These are phyloP conservation scores for Chaetogeoica ovagalla DNA, from an alignment of 2,888 invertebrate species.

Conservation along the genomic window DNA sequence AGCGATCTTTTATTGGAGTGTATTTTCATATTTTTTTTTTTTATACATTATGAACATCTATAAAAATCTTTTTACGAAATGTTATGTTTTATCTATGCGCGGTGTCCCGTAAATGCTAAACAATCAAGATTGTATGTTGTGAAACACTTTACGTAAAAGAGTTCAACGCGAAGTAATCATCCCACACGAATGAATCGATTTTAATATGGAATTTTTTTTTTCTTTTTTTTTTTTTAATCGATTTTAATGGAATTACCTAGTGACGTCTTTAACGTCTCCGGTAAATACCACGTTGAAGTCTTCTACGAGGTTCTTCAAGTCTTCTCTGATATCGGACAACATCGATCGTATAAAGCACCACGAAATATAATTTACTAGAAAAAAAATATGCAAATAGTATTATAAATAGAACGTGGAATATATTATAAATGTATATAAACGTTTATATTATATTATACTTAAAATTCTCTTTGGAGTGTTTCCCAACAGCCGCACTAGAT, in stretches of 20 bases:
- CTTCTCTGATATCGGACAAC: conserved; percentile 62
- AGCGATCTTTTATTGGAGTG: too few species aligned
- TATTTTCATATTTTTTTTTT: too few species aligned
- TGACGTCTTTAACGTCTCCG: conserved; percentile 68
- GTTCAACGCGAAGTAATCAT: too few species aligned
- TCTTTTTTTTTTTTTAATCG: too few species aligned
- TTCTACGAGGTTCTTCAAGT: conserved; percentile 62
- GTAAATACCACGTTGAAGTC: conserved; percentile 69
- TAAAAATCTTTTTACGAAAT: too few species aligned
- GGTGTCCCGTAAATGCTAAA: too few species aligned
- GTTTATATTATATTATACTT: background rate
- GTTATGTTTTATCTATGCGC: too few species aligned
- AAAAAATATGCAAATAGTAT: conserved; percentile 30
- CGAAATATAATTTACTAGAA: conserved; percentile 71
- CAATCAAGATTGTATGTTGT: too few species aligned
- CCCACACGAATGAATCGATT: too few species aligned
- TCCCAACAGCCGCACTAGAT: conserved; percentile 59
- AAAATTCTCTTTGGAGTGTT: conserved; percentile 35
- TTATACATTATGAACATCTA: too few species aligned
- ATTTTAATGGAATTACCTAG: conserved; percentile 59
- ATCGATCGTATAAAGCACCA: conserved; percentile 72
- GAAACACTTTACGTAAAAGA: too few species aligned
- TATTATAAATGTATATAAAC: background rate
- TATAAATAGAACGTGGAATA: background rate
- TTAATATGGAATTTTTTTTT: too few species aligned